Conservation (phyloP, 2,797 vertebrate species). For the Botia almorhae region DNA sequence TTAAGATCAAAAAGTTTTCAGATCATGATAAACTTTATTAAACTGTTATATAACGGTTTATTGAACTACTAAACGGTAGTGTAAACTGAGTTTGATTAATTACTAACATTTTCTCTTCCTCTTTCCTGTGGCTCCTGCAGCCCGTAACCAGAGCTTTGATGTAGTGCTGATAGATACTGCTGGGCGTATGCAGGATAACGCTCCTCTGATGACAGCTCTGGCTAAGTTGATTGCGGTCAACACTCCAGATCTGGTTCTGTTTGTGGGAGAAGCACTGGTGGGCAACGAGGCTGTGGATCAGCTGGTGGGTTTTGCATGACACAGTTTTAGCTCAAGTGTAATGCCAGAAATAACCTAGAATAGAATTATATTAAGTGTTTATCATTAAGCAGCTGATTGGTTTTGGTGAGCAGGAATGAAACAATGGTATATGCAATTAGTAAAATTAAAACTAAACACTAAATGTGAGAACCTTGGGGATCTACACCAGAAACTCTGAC, state of each 20-base stretch:
- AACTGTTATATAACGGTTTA: no score
- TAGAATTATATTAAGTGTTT: neutral
- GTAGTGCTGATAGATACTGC: constrained; percentile 99
- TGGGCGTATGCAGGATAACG: constrained; percentile 98
- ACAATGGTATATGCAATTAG: no score
- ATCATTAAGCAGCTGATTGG: neutral
- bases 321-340: neutral
- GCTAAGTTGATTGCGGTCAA: constrained; percentile 98
- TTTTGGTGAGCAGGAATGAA: neutral
- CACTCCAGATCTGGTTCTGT: constrained; percentile 93
- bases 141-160: constrained; percentile 92
- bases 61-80: neutral
- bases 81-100: neutral
- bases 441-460: no score
- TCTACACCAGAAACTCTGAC: no score
- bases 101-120: neutral
- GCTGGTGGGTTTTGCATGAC: constrained; percentile 81
- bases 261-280: constrained; percentile 96
- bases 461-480: no score
- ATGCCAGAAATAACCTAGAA: neutral
- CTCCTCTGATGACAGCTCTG: constrained; percentile 94
- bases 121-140: constrained; percentile 65
- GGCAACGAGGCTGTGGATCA: constrained; percentile 98
- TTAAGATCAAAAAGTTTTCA: no score
- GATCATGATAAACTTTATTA: neutral